These are phyloP conservation scores for Drosophila nikananu DNA, from an alignment of 1,140 invertebrate genomes.

Conservation along the genomic window DNA sequence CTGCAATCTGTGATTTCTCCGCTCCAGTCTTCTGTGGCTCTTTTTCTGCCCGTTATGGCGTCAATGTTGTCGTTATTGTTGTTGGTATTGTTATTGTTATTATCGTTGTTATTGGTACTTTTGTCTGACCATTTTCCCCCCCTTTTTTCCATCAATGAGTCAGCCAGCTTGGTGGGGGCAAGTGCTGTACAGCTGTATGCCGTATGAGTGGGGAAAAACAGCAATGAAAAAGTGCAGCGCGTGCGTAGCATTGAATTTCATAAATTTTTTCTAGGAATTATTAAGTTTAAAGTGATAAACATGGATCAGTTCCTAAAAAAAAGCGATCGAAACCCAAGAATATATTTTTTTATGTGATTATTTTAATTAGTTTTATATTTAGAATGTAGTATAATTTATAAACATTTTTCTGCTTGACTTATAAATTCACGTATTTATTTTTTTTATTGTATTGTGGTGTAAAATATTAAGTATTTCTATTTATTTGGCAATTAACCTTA, in stretches of 20 bases:
- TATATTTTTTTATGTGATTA: background rate
- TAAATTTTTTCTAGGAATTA: constrained; percentile 23
- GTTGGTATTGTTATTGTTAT: constrained; percentile 41
- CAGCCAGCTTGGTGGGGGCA: constrained; percentile 14
- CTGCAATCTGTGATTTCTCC: background rate
- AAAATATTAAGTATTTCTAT: too few species aligned
- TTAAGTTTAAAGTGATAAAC: background rate
- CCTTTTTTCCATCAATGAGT: constrained; percentile 29
- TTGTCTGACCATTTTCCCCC: constrained; percentile 20
- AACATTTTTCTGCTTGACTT: too few species aligned
- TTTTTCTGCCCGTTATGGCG: constrained; percentile 41
- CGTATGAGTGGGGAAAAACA: background rate
- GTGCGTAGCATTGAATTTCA: constrained; percentile 55
- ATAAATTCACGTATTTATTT: too few species aligned
- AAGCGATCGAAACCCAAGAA: background rate
- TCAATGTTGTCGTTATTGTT: constrained; percentile 51
- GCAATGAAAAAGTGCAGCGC: constrained; percentile 27
- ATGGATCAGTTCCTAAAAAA: background rate
- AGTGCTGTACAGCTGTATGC: background rate
- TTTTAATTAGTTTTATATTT: background rate
- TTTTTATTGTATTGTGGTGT: background rate
- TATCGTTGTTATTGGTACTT: constrained; percentile 42
- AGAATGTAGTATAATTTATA: too few species aligned
- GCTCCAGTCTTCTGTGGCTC: constrained; percentile 21
- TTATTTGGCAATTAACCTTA: too few species aligned